Evolutionary conservation across 2,113 vertebrate species (phyloP), one percentile per base, ranked within the genome.

Genomic region (Rhinoderma darwinii): DNA sequence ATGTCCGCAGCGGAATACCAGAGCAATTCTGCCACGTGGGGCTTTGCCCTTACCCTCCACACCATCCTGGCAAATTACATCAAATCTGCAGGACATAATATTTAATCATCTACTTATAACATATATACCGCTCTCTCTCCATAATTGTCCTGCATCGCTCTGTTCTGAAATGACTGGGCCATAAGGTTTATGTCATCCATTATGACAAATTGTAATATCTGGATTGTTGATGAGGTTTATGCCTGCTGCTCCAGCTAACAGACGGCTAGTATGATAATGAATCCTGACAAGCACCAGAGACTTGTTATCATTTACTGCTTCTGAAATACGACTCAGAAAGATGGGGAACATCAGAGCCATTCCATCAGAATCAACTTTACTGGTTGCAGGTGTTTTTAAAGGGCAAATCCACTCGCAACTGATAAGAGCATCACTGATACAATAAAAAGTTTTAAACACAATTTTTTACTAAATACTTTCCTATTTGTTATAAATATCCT

Each of bases 131-230:
- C 35, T 70, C 32, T 2, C 2, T 70, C 66, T 37, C 22, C 66
- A 70, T 70, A 70, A 70, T 37, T 70, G 66, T 39, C 66, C 66
- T 37, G 66, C 32, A 37, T 70, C 18, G 6, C 66, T 70, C 66
- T 70, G 32, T 10, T 37, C 66, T 70, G n/a, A 70, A 70, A 70
- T 70, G 66, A 70, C 32, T 70, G 66, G 66, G 66, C 66, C 66
- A 70, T 70, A 74, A 74, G 72, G 39, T 74, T 74, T 74, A 43
- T 74, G 72, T 74, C 39, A 74, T 74, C 39, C 25, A n/a, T 74
- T 43, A 74, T 43, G 37, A 74, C 25, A 20, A 74, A 74, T 74
- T 74, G 72, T 43, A 74, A 74, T 74, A 74, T 43, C 22, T 74
- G 39, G 37, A 74, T 74, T 75, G 25, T 75, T 44, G 41, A 47